Base-by-base conservation (phyloP, 1,140 invertebrate species). In the Macrosteles quadrilineatus region DNA sequence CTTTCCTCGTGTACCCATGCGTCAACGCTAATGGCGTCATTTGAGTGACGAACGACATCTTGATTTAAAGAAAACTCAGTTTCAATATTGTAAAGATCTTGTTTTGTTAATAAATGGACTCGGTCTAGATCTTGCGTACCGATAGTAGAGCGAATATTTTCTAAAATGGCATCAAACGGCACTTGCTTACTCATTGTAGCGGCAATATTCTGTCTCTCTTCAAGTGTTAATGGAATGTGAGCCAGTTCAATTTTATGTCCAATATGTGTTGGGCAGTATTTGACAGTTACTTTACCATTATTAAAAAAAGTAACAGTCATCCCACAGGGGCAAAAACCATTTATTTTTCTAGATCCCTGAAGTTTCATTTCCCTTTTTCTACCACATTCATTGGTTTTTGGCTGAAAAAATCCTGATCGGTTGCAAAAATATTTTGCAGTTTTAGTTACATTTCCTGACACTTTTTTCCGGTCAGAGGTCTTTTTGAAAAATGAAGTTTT, bases 301-400 rank as follows among this genome's bases (percentile, higher is more conserved):
- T 36, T 6, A 23, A 19, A 31, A 19, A 32, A 19, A 1, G 1
- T 64, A 64, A 36, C 31, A n/a, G 17, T 64, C n/a, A 64, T 64
- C n/a, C 29, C 32, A 32, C 29, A 30, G 11, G 62, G 62, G 36
- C 62, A 64, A 64, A 19, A 64, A 2, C 29, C 29, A 36, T 64
- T 64, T 19, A 64, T 64, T 64, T 64, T 64, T 36, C 29, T 14
- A 1, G 62, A 19, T 19, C 62, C 62, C 36, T 64, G 29, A 14
- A 32, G 30, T 64, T 64, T 64, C 36, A 64, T n/a, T 64, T 30
- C 12, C 36, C 62, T 64, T 32, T 64, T 30, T 32, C 62, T 30
- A 19, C 17, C 17, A 9, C 29, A 6, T 11, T 30, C 17, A 32
- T 30, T 17, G 19, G 25, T 14, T 32, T 36, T 64, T 64, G 29